Evolutionary conservation across 2,888 invertebrate species (phyloP).

Genomic region (Chymomyza amoena): DNA sequence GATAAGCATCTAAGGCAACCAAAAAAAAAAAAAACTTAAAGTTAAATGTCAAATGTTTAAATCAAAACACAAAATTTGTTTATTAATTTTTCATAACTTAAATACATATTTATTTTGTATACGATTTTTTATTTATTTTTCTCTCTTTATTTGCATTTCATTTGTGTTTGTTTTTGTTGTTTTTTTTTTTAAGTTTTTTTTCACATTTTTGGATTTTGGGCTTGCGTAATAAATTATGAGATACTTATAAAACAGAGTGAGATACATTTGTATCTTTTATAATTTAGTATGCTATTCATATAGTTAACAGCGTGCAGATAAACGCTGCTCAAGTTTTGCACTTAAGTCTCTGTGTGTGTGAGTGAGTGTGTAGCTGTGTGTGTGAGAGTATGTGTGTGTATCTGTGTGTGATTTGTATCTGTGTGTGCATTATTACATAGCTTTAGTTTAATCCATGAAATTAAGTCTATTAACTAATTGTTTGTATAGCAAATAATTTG

Average conservation of each 20-base stretch:
- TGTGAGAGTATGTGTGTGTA: too few relatives aligned
- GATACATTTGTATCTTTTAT: conserved; percentile 53
- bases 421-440: not conserved
- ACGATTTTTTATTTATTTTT: conserved; percentile 40
- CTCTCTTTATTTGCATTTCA: conserved; percentile 44
- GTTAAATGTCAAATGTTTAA: conserved; percentile 21
- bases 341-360: too few relatives aligned
- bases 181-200: conserved; percentile 25
- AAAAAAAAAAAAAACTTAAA: not conserved
- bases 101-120: conserved; percentile 55
- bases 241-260: conserved; percentile 62
- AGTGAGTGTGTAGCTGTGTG: too few relatives aligned
- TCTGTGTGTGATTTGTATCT: too few relatives aligned
- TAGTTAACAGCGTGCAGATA: too few relatives aligned
- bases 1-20: conserved; percentile 28
- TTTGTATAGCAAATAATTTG: not conserved
- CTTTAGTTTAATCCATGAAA: not conserved
- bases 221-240: conserved; percentile 65
- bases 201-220: not conserved
- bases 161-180: conserved; percentile 22
- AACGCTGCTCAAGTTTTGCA: too few relatives aligned
- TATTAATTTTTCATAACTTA: conserved; percentile 73
- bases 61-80: conserved; percentile 50
- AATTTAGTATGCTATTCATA: conserved; percentile 40
- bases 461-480: not conserved